A percentile compares a stretch with the other conserved stretches of the same genome.
Conservation (phyloP, 2,113 vertebrate species). For the Scytalopus superciliaris region DNA sequence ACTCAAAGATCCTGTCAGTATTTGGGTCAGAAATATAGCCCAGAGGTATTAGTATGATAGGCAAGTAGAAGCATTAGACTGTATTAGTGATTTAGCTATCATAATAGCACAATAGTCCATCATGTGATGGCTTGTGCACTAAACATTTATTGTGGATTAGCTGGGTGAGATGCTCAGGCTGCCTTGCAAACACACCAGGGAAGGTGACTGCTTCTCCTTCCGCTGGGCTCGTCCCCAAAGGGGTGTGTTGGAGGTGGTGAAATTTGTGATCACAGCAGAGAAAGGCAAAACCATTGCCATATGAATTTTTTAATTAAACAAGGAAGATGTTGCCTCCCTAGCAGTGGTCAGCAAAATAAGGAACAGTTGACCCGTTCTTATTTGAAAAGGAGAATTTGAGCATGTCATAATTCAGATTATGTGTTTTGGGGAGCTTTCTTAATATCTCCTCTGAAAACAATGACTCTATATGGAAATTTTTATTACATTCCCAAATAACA, state of each 20-base stretch:
- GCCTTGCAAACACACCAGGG: neutral
- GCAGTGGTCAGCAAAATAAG: neutral
- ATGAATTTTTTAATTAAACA: neutral
- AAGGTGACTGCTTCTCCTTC: neutral
- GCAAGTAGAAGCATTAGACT: slow-evolving; percentile 58
- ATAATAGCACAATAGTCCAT: slow-evolving; percentile 46
- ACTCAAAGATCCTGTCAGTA: slow-evolving; percentile 55
- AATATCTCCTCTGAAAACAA: neutral
- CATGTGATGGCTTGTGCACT: slow-evolving; percentile 39
- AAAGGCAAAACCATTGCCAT: neutral
- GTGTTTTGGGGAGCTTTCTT: neutral
- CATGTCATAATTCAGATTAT: neutral
- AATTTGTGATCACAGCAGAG: neutral
- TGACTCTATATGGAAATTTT: neutral
- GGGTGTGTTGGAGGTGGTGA: neutral
- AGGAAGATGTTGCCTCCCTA: neutral
- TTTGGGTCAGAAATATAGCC: slow-evolving; percentile 62
- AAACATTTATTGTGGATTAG: slow-evolving; percentile 61
- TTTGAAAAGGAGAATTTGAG: neutral
- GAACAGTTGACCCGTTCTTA: neutral
- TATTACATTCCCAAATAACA: neutral
- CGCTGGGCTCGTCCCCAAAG: neutral
- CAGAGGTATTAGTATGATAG: slow-evolving; percentile 39
- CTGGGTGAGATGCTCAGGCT: neutral
- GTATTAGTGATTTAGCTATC: slow-evolving; percentile 68